phyloP scores from a whole-genome alignment of 1,140 invertebrate species.

The Camponotus pennsylvanicus region DNA sequence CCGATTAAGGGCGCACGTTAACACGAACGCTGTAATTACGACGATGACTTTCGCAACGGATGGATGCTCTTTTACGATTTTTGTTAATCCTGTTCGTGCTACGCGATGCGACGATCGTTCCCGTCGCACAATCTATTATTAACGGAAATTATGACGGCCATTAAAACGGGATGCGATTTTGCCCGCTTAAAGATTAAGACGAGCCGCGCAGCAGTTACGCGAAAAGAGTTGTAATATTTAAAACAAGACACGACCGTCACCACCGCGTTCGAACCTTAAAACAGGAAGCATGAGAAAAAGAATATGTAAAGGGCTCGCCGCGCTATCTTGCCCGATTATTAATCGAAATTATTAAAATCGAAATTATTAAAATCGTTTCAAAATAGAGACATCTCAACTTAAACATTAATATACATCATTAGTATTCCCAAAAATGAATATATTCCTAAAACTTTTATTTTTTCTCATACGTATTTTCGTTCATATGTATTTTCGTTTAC shows the following conservation, averaged over 20 bases:
- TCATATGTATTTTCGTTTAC: neutral
- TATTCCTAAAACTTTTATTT: neutral
- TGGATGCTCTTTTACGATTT: slow-evolving; percentile 49
- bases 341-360: slow-evolving; percentile 45
- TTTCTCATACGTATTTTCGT: neutral
- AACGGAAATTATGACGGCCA: slow-evolving; percentile 60
- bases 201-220: slow-evolving; percentile 52
- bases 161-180: slow-evolving; percentile 59
- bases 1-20: slow-evolving; percentile 54
- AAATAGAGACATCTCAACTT: slow-evolving; percentile 18
- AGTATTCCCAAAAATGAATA: neutral
- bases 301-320: slow-evolving; percentile 12
- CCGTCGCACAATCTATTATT: slow-evolving; percentile 52
- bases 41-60: slow-evolving; percentile 34
- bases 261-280: slow-evolving; percentile 32
- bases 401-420: slow-evolving; percentile 14
- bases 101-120: slow-evolving; percentile 55
- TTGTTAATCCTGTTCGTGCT: slow-evolving; percentile 36
- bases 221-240: slow-evolving; percentile 50
- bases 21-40: slow-evolving; percentile 48
- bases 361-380: slow-evolving; percentile 28
- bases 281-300: slow-evolving; percentile 40
- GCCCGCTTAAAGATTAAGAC: slow-evolving; percentile 61
- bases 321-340: slow-evolving; percentile 27
- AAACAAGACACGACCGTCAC: slow-evolving; percentile 41